Base-by-base conservation (phyloP, 2,113 vertebrate genomes). In the Lonchura striata region DNA sequence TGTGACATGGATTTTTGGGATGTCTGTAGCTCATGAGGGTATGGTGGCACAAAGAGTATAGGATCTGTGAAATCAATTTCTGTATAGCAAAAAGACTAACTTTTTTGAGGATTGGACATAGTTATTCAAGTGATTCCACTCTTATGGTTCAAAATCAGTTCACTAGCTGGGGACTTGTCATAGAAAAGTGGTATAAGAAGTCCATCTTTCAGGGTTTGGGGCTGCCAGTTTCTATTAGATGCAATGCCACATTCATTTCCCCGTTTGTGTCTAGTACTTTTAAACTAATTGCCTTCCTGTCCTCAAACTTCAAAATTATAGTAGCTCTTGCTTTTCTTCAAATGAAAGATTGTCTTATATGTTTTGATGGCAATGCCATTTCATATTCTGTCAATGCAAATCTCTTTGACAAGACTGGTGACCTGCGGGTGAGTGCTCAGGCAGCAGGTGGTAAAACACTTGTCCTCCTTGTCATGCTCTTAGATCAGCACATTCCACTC, bases 291-390 rank as follows among this genome's bases (percentile, higher is more conserved):
- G 49, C 21, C 28, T 89, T 89, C 37, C 49, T 92, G 77, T 92
- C 65, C n/a, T 89, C 81, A 24, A 25, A 79, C 85, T 93, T 94
- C 49, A 84, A 92, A 94, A 61, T 69, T 84, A 60, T 23, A 23
- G 35, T 89, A 82, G 77, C 56, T 89, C 57, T 72, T 95, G 24
- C 61, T 89, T 95, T 89, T 84, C 74, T 84, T 91, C 46, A 87
- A 91, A 95, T 37, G 56, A 68, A 84, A 79, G 76, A 54, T 79
- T 66, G 61, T 90, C 53, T 95, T 85, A 84, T 42, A 57, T 69
- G 53, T 96, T 92, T 95, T 92, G 94, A 96, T 89, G 53, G 89
- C 35, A 76, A 42, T 82, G 92, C 23, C 89, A 94, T 86, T 93
- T 97, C 90, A 74, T 82, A 90, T 93, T 80, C 35, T 2, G 0